Conservation (phyloP, 2,797 vertebrate genomes). For the Trachurus trachurus region DNA sequence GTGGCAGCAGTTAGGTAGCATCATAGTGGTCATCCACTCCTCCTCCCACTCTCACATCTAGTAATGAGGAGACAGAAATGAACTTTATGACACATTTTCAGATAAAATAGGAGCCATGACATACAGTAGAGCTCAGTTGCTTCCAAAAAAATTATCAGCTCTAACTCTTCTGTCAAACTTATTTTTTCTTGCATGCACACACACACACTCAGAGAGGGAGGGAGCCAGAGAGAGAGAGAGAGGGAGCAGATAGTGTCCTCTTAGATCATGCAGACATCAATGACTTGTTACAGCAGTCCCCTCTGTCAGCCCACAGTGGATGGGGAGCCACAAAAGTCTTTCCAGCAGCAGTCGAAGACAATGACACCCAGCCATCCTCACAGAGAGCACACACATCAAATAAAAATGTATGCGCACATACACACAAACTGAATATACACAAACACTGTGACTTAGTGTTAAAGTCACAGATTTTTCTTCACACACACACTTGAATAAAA, state of each 20-base stretch:
- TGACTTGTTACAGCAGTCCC: constrained; percentile 67
- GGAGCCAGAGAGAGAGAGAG: constrained; percentile 13
- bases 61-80: neutral
- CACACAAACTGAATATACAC: constrained; percentile 47
- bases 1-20: constrained; percentile 25
- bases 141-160: constrained; percentile 31
- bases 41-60: neutral
- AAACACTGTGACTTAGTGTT: constrained; percentile 48
- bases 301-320: constrained; percentile 63
- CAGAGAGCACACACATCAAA: constrained; percentile 55
- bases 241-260: constrained; percentile 52
- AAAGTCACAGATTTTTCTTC: constrained; percentile 45
- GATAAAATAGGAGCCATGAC: neutral
- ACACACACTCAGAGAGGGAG: neutral
- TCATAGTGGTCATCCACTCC: constrained; percentile 20
- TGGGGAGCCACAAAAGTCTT: constrained; percentile 64
- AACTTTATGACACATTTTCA: constrained; percentile 15
- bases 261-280: constrained; percentile 75
- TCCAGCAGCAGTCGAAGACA: constrained; percentile 66
- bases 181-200: constrained; percentile 9
- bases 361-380: constrained; percentile 47
- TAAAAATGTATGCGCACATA: constrained; percentile 29
- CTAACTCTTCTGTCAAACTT: constrained; percentile 32
- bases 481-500: constrained; percentile 10
- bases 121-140: constrained; percentile 14